Base-by-base conservation (phyloP, 2,113 vertebrate species). In the Xiphophorus couchianus region DNA sequence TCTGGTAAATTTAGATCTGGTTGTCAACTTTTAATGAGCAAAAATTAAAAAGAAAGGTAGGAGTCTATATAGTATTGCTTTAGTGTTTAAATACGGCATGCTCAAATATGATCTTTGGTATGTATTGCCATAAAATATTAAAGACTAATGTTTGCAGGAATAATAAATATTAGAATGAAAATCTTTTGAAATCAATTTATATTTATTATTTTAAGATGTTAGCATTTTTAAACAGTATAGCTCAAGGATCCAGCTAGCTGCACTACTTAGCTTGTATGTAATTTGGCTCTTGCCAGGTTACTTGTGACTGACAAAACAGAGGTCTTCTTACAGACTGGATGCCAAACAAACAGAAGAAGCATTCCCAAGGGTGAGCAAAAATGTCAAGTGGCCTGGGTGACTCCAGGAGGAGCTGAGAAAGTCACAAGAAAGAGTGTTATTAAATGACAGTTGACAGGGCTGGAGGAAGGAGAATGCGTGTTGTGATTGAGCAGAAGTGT, bases 401-500 rank as follows among this genome's bases (percentile, higher is more conserved):
- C 65, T 71, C 39, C 62, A 39, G 80, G 54, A 77, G 25, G 29
- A 71, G 62, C 19, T 48, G 22, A 14, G 30, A 12, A 9, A 27
- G 58, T 65, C 28, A 6, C 71, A 37, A 3, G 27, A 62, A 84
- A 27, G 71, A 62, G 51, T 17, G 64, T 64, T 58, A 71, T 67
- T 75, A 68, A 74, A 83, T 83, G 78, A 84, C 78, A 78, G 71
- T 63, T 48, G 77, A 82, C 76, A 81, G 29, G n/a, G 66, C 1
- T 14, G 3, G 63, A 74, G 79, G 44, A n/a, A 72, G 72, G 69
- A 54, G 27, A 51, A 19, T 27, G 17, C 31, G 19, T 62, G 30
- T 51, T 30, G 17, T 42, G 37, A 71, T 29, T 14, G 15, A 65
- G 70, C 35, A 37, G 67, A 72, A 64, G 73, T 54, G 61, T 78